These are phyloP conservation scores for Echeneis naucrates DNA, from an alignment of 2,797 vertebrate species.

Conservation along the genomic window DNA sequence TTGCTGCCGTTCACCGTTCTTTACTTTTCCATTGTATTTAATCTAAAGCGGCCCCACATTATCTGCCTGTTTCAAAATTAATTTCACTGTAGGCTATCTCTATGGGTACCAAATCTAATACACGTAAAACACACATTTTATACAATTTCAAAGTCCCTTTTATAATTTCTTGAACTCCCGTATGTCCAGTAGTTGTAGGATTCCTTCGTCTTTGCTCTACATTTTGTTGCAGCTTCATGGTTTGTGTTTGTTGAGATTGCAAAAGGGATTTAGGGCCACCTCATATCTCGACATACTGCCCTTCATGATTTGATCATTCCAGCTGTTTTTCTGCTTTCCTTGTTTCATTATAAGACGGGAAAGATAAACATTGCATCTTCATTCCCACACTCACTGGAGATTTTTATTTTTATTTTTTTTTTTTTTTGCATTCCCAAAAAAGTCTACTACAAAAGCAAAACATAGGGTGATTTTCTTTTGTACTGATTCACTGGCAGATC, in stretches of 20 bases:
- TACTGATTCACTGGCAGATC: conserved; percentile 24
- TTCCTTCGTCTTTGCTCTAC: conserved; percentile 1
- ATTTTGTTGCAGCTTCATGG: conserved; percentile 30
- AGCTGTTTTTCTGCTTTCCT: neutral
- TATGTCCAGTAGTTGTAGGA: neutral
- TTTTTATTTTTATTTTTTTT: too few relatives aligned
- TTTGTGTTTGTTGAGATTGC: conserved; percentile 20
- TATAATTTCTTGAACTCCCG: too few relatives aligned
- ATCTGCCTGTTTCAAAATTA: neutral
- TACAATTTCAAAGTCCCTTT: neutral
- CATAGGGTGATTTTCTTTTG: neutral
- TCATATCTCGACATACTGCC: neutral
- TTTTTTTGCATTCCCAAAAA: neutral
- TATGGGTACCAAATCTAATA: neutral
- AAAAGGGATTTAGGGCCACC: conserved; percentile 1
- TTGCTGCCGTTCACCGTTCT: neutral
- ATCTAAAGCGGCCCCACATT: neutral
- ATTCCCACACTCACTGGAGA: neutral
- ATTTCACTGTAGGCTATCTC: neutral
- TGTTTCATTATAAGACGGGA: neutral
- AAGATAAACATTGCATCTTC: conserved; percentile 17
- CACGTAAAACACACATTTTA: neutral
- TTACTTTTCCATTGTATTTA: neutral
- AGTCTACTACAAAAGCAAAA: conserved; percentile 5
- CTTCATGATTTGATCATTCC: conserved; percentile 3